Evolutionary conservation across 2,113 vertebrate species (phyloP).

Genomic region (Oreochromis aureus): DNA sequence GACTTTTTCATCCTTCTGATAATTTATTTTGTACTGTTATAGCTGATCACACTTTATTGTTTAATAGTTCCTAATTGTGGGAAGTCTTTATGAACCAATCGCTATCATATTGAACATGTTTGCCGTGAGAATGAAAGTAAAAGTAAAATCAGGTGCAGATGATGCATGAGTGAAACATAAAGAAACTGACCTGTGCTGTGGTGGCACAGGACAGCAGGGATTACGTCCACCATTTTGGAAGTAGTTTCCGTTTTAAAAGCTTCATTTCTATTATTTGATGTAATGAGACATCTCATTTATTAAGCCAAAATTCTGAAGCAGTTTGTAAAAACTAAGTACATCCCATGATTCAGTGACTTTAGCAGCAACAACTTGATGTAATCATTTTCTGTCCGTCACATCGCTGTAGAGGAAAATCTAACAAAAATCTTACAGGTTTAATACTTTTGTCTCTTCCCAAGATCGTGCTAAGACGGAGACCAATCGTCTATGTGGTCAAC

Average conservation of each 20-base stretch:
- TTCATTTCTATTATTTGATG: not conserved
- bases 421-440: not conserved
- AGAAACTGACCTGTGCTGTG: not conserved
- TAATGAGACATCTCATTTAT: not conserved
- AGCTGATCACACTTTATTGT: not conserved
- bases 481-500: constrained; percentile 69
- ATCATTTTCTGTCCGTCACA: not conserved
- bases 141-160: not conserved
- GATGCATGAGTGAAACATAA: not conserved
- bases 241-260: fast-evolving
- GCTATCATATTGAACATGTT: not conserved
- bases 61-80: not conserved
- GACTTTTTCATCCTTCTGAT: not conserved
- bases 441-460: not conserved
- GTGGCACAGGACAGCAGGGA: not conserved
- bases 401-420: not conserved
- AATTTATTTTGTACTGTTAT: not conserved
- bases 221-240: fast-evolving
- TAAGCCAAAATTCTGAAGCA: not conserved
- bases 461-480: constrained; percentile 2
- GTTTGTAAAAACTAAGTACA: not conserved
- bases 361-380: not conserved
- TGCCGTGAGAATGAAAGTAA: not conserved
- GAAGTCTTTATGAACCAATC: not conserved
- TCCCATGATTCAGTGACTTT: not conserved